Base-by-base conservation (phyloP, 2,113 vertebrate genomes). In the Tragelaphus scriptus region DNA sequence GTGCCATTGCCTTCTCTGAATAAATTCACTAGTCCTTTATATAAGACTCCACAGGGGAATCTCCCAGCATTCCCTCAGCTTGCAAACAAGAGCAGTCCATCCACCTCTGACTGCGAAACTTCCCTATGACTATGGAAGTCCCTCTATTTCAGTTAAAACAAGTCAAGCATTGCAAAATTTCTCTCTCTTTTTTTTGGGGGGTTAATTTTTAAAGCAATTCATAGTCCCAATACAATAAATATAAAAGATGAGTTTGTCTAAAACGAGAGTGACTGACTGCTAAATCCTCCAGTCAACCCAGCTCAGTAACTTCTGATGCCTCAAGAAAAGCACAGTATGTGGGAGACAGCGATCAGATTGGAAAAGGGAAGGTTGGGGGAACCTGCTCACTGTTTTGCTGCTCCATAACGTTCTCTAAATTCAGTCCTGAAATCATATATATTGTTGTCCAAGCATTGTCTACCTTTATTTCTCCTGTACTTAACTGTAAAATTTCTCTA, bases 1-100 rank as follows among this genome's bases (percentile, higher is more conserved):
- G 47, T 47, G 47, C 47, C 47, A 47, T 47, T 47, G 47, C 47
- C 47, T 47, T 47, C 47, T 47, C 47, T 8, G 7, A 95, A 98
- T 96, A 61, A 15, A 86, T 97, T 89, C 3, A 1, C 87, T 4
- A 9, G 56, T 79, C 95, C 88, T 90, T 95, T 98, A 91, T 77
- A 13, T 26, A 98, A 65, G 96, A 53, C 86, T 88, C 98, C 96
- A 2, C 88, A 23, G 98, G 98, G 98, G 98, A 97, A 98, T 98
- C 96, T 98, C 96, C 94, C 86, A n/a, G 96, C 90, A n/a, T 59
- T 97, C 95, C 97, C 55, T 86, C 96, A 65, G 94, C 93, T 32
- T 65, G 87, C 91, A 88, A 59, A 63, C 82, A 65, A 94, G 88
- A 90, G 94, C 91, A 97, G 93, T 98, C 92, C 86, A 96, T 84